A percentile compares a stretch with the other conserved stretches of the same genome.
Conservation (phyloP, 2,797 vertebrate species). For the Aotus griseimembra region DNA sequence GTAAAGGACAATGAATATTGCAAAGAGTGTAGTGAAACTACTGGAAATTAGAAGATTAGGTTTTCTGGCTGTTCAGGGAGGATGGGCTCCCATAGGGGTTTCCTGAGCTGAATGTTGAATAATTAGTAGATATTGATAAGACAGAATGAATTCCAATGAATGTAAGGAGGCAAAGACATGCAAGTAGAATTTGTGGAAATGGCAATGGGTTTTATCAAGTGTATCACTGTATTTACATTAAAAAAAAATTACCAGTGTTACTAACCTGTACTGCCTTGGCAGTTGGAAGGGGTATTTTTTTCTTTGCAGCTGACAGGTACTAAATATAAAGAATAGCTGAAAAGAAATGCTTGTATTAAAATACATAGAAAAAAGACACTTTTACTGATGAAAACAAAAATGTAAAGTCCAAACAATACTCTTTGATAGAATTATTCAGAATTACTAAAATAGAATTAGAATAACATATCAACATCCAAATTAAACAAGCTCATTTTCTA, state of each 20-base stretch:
- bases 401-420: neutral
- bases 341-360: conserved; percentile 32
- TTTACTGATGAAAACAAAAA: conserved; percentile 29
- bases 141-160: neutral
- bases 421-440: conserved; percentile 31
- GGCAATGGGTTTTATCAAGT: neutral
- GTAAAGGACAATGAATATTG: neutral
- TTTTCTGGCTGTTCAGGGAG: neutral
- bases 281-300: neutral
- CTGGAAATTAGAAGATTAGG: neutral
- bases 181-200: neutral
- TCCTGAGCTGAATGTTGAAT: neutral
- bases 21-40: neutral
- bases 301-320: neutral
- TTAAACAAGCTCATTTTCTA: conserved; percentile 15
- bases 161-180: neutral
- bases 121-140: neutral
- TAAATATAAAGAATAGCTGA: neutral
- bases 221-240: neutral
- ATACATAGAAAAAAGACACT: neutral
- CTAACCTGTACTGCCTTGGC: neutral
- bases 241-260: conserved; percentile 2
- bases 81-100: neutral
- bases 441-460: conserved; percentile 42
- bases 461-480: neutral